Evolutionary conservation across 1,140 invertebrate species (phyloP).

Genomic region (Tribolium madens): DNA sequence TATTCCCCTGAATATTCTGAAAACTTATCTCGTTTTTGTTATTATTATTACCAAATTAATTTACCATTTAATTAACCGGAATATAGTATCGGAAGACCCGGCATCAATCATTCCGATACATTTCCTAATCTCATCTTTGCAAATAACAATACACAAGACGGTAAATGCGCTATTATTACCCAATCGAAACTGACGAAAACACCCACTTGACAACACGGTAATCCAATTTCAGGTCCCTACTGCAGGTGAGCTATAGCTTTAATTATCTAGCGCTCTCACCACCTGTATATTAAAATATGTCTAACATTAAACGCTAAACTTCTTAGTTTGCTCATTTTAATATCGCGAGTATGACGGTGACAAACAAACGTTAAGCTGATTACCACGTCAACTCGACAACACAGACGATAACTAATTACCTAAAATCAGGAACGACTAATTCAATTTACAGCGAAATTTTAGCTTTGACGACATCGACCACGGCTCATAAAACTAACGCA

Average conservation of each 20-base stretch:
- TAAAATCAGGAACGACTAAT: constrained; percentile 10
- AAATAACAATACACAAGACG: constrained; percentile 14
- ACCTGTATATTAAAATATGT: constrained; percentile 38
- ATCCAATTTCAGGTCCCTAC: constrained; percentile 17
- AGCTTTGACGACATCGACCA: background rate
- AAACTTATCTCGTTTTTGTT: too few relatives aligned
- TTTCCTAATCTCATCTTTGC: background rate
- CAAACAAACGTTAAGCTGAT: constrained; percentile 32
- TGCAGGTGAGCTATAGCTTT: constrained; percentile 36
- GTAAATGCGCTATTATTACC: constrained; percentile 10
- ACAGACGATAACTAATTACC: constrained; percentile 7
- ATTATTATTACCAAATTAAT: too few relatives aligned
- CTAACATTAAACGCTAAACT: constrained; percentile 29
- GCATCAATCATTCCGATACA: constrained; percentile 10
- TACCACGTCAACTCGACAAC: background rate
- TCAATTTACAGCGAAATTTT: constrained; percentile 7
- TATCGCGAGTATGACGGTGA: constrained; percentile 19
- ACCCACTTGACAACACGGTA: constrained; percentile 10
- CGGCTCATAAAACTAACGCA: too few relatives aligned
- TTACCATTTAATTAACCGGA: too few relatives aligned
- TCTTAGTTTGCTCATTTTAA: constrained; percentile 35
- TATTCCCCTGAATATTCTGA: too few relatives aligned
- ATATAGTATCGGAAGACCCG: too few relatives aligned
- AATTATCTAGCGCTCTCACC: constrained; percentile 27
- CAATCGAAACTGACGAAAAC: constrained; percentile 22